Percentiles rank a stretch among this genome's conserved stretches.
These are phyloP conservation scores for Alces alces DNA, from an alignment of 2,113 vertebrate genomes.

Conservation along the genomic window DNA sequence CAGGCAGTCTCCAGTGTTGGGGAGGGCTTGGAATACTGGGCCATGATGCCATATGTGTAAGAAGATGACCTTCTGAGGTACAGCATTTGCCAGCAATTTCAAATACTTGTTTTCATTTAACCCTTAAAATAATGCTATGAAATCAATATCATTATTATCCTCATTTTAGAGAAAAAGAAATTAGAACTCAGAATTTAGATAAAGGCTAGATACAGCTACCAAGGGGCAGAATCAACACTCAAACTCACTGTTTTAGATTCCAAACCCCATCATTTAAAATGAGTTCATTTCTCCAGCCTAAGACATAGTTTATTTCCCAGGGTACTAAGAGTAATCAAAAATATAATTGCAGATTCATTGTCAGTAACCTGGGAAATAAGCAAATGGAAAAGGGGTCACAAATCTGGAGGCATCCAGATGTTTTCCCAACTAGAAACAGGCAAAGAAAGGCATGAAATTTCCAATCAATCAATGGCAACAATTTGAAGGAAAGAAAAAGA, in stretches of 20 bases:
- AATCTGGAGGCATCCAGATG: not conserved
- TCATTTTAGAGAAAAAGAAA: slow-evolving; percentile 39
- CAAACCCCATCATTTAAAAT: not conserved
- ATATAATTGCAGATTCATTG: not conserved
- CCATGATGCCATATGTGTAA: not conserved
- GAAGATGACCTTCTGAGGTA: not conserved
- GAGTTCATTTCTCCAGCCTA: slow-evolving; percentile 27
- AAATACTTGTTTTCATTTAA: not conserved
- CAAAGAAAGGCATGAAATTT: not conserved
- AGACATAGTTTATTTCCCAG: slow-evolving; percentile 42
- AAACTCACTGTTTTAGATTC: not conserved
- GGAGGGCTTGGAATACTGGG: not conserved
- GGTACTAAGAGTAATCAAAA: not conserved
- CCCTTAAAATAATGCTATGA: not conserved
- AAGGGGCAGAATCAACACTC: not conserved
- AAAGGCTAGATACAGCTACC: not conserved
- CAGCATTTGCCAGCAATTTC: not conserved
- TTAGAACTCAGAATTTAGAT: slow-evolving; percentile 25
- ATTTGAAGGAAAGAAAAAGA: not conserved
- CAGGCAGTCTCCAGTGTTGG: not conserved
- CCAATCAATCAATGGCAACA: not conserved
- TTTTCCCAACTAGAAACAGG: not conserved
- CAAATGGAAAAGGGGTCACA: not conserved
- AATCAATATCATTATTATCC: not conserved
- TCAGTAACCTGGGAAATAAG: not conserved